phyloP scores from a whole-genome alignment of 2,113 vertebrate genomes.

The Tretioscincus oriximinensis region DNA sequence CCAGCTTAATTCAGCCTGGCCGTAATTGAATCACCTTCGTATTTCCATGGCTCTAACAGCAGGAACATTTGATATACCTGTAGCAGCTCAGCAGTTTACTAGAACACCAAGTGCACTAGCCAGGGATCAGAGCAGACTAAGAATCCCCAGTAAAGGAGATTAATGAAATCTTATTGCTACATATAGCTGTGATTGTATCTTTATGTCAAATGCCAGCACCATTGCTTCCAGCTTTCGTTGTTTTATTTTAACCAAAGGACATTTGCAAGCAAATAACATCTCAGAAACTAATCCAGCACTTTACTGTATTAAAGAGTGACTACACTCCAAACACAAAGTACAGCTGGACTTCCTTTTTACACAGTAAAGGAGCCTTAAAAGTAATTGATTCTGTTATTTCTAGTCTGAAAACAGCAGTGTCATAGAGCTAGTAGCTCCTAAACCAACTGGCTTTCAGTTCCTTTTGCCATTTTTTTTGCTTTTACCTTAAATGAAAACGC shows the following conservation, averaged over 20 bases:
- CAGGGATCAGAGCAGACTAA: slow-evolving; percentile 7
- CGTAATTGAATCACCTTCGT: slow-evolving; percentile 17
- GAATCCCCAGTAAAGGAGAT: slow-evolving; percentile 26
- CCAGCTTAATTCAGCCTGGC: slow-evolving; percentile 19
- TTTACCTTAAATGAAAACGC: too few relatives aligned
- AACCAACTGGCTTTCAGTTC: too few relatives aligned
- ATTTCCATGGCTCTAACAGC: background rate
- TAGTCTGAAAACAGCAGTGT: background rate
- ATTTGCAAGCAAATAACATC: background rate
- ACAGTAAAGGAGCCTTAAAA: background rate
- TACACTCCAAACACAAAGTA: background rate
- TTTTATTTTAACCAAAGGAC: slow-evolving; percentile 2
- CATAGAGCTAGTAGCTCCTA: too few relatives aligned
- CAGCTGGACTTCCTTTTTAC: background rate
- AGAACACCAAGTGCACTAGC: slow-evolving; percentile 7
- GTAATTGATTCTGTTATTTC: background rate
- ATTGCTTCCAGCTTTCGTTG: slow-evolving; percentile 2
- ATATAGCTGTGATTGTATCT: background rate
- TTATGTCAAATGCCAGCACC: background rate
- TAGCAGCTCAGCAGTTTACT: slow-evolving; percentile 5
- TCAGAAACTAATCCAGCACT: background rate
- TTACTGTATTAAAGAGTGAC: background rate
- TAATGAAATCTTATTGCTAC: slow-evolving; percentile 17
- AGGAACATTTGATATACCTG: slow-evolving; percentile 16
- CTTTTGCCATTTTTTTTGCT: too few relatives aligned